Evolutionary conservation across 2,113 vertebrate species (phyloP).

Genomic region (Phrynosoma platyrhinos): DNA sequence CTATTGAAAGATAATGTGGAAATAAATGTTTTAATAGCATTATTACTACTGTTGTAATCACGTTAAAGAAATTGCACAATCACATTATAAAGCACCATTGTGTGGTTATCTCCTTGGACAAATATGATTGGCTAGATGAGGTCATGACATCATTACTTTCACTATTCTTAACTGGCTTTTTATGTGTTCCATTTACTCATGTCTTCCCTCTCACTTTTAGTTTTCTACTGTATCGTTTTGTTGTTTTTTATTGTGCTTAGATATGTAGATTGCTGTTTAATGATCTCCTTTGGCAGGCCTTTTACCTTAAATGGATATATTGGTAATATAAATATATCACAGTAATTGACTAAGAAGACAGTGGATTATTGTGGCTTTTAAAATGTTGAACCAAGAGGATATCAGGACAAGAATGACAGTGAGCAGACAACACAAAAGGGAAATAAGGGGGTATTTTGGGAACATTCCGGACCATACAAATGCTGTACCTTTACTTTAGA

Average conservation of each 20-base stretch:
- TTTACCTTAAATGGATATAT: no score
- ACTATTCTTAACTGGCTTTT: background rate
- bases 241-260: background rate
- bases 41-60: no score
- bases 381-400: background rate
- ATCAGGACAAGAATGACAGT: background rate
- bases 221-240: background rate
- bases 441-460: background rate
- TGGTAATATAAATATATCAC: no score
- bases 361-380: background rate
- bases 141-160: background rate
- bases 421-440: background rate
- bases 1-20: no score
- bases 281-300: background rate
- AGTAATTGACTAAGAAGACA: background rate
- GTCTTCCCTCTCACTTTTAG: background rate
- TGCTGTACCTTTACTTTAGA: background rate
- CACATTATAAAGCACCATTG: no score
- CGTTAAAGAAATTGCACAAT: no score
- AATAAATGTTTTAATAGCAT: no score
- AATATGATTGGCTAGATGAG: background rate
- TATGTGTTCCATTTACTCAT: background rate
- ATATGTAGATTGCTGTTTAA: background rate
- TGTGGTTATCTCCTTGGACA: background rate
- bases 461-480: background rate